Conservation (phyloP, 2,888 invertebrate genomes). For the Helicoverpa assulta region DNA sequence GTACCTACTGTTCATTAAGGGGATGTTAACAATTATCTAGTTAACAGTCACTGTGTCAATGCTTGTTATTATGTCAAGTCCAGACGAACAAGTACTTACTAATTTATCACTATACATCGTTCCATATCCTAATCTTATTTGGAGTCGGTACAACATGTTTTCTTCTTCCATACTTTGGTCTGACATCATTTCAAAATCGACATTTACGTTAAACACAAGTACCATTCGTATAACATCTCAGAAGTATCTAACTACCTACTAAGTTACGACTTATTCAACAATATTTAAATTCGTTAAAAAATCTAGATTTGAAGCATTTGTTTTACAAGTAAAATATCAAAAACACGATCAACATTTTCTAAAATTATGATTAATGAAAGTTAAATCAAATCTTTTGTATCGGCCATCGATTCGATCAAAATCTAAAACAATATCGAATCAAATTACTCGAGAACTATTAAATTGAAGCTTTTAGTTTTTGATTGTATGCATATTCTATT, state of each 20-base stretch:
- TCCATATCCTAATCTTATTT: too few relatives aligned
- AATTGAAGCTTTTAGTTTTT: background rate
- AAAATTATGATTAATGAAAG: background rate
- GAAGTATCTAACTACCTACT: too few relatives aligned
- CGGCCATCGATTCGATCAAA: background rate
- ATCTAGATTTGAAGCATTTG: background rate
- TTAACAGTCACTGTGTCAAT: conserved; percentile 16
- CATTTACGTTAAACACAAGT: too few relatives aligned
- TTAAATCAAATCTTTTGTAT: background rate
- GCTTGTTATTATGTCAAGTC: conserved; percentile 41
- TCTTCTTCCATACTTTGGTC: too few relatives aligned
- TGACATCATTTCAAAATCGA: too few relatives aligned
- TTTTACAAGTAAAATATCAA: background rate
- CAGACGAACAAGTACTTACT: conserved; percentile 6
- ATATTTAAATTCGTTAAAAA: background rate
- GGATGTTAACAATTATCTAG: background rate
- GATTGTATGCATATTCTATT: conserved; percentile 1
- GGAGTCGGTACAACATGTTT: too few relatives aligned
- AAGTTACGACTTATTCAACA: background rate
- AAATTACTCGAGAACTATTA: conserved; percentile 1
- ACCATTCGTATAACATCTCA: too few relatives aligned
- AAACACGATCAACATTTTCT: background rate
- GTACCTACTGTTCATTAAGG: conserved; percentile 38
- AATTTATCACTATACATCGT: too few relatives aligned
- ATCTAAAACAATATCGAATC: conserved; percentile 1